Evolutionary conservation across 1,140 invertebrate species (phyloP), one percentile per base, ranked within the genome.

Genomic region (Phortica variegata): DNA sequence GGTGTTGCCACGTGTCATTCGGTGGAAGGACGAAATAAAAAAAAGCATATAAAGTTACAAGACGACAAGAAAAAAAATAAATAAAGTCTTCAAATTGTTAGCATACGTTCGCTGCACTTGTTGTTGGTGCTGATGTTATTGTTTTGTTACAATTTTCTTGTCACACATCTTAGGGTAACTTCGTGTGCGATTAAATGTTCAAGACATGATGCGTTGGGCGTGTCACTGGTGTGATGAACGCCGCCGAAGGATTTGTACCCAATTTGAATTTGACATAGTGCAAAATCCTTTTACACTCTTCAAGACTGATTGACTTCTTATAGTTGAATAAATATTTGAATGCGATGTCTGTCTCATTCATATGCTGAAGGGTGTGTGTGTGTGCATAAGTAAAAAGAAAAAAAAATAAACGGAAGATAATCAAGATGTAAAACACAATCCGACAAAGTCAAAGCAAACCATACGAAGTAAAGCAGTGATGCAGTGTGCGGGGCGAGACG

Each of bases 291-390:
- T 69, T 52, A 56, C 65, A 69, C 65, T 69, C 13, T 68, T 68
- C 60, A 69, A 68, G 65, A 59, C 65, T 68, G 65, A 68, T 68
- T 68, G 65, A 68, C 65, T 68, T 68, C 65, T 68, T 68, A 68
- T 68, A 57, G 57, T 68, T 65, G 65, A 69, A 68, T 56, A 56
- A 58, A 68, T 69, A 69, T 65, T 49, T 31, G 34, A 54, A 48
- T 47, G 41, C 46, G 21, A 31, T 17, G 34, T 41, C 39, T 10
- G 19, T 34, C 17, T 34, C n/a, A 18, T 32, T 7, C 26, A 12
- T 9, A 13, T n/a, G 33, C 13, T 13, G 4, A 9, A 10, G 9
- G 7, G 49, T 52, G 44, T 29, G 32, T 38, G 41, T 50, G 54
- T 52, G 51, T 34, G 33, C 33, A 34, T 17, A n/a, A 38, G 36